Percentiles rank a stretch among this genome's conserved stretches.
These are phyloP conservation scores for Embiotoca jacksoni DNA, from an alignment of 2,113 vertebrate species.

Conservation along the genomic window DNA sequence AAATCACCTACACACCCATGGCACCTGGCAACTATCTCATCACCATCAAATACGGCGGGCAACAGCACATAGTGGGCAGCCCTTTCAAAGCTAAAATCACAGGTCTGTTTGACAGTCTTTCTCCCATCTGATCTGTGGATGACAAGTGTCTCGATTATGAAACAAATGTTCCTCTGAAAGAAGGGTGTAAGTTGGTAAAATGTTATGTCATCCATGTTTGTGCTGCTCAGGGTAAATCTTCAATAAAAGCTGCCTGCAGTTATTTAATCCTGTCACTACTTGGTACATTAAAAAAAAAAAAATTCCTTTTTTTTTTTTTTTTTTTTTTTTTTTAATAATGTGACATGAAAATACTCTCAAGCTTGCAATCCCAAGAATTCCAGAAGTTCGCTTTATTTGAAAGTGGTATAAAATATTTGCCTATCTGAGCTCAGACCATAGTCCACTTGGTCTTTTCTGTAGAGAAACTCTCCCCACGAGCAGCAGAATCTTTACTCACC, in stretches of 20 bases:
- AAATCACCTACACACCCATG: slow-evolving; percentile 95
- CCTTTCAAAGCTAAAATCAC: slow-evolving; percentile 98
- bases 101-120: slow-evolving; percentile 82
- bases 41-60: slow-evolving; percentile 96
- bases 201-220: slow-evolving; percentile 44
- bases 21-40: slow-evolving; percentile 98
- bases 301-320: not conserved
- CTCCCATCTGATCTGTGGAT: slow-evolving; percentile 63
- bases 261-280: slow-evolving; percentile 12
- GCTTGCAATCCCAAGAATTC: slow-evolving; percentile 18
- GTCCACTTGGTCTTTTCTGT: not conserved
- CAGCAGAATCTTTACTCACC: slow-evolving; percentile 23
- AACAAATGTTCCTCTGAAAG: slow-evolving; percentile 55
- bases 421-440: slow-evolving; percentile 21
- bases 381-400: slow-evolving; percentile 36
- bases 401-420: slow-evolving; percentile 22
- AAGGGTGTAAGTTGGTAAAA: slow-evolving; percentile 47
- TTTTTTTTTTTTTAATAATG: not conserved
- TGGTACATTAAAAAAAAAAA: not conserved
- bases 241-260: slow-evolving; percentile 28
- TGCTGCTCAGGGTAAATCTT: slow-evolving; percentile 31
- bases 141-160: slow-evolving; percentile 59
- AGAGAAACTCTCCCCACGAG: slow-evolving; percentile 6
- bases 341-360: slow-evolving; percentile 27
- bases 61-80: slow-evolving; percentile 96